Evolutionary conservation across 1,140 invertebrate species (phyloP).

Genomic region (Drosophila simulans): DNA sequence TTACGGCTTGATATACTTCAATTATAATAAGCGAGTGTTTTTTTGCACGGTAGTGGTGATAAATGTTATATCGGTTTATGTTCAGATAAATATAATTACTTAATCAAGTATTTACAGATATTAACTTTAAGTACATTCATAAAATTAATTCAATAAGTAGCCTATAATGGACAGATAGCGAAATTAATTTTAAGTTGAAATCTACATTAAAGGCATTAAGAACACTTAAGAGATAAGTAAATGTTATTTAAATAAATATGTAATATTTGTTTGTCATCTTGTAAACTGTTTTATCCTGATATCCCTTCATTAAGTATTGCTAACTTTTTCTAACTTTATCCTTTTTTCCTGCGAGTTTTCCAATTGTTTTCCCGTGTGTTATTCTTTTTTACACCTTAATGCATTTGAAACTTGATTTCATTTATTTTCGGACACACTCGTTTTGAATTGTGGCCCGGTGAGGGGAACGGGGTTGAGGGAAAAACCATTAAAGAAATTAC

Average conservation of each 20-base stretch:
- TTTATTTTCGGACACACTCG: conserved; percentile 52
- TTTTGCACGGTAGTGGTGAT: conserved; percentile 9
- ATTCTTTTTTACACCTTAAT: conserved; percentile 66
- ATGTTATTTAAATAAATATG: too few species aligned
- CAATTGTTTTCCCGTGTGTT: conserved; percentile 3
- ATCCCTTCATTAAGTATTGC: neutral
- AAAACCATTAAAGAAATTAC: conserved; percentile 83
- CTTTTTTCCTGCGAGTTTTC: neutral
- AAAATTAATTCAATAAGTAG: too few species aligned
- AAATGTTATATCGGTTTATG: neutral
- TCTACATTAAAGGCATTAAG: too few species aligned
- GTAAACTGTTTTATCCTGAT: too few species aligned
- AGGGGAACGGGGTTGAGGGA: conserved; percentile 26
- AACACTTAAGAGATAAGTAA: too few species aligned
- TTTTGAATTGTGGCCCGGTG: conserved; percentile 17
- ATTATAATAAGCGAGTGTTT: conserved; percentile 30
- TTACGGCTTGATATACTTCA: conserved; percentile 45
- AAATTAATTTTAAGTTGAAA: too few species aligned
- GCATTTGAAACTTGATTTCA: conserved; percentile 58
- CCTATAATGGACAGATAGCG: too few species aligned
- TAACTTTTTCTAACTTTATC: neutral
- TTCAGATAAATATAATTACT: neutral
- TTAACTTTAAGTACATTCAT: neutral
- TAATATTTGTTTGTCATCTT: too few species aligned
- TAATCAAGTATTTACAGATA: too few species aligned